phyloP scores from a whole-genome alignment of 1,140 invertebrate genomes.

The Macrosteles quadrilineatus region DNA sequence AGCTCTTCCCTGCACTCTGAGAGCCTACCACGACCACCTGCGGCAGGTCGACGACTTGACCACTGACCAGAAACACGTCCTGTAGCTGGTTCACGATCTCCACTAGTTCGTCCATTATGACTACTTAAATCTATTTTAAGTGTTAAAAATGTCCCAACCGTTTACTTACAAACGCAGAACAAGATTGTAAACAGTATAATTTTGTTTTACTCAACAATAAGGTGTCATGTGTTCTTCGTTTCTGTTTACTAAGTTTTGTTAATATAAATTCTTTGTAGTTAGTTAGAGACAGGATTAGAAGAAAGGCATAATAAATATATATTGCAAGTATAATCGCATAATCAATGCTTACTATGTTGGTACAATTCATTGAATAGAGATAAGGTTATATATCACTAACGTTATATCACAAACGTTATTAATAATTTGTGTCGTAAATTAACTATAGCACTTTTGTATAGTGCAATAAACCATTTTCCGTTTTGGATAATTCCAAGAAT shows the following conservation, averaged over 20 bases:
- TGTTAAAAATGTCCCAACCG: not conserved
- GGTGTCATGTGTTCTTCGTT: no score
- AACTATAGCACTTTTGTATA: no score
- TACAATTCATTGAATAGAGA: no score
- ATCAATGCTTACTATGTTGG: no score
- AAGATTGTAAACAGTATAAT: not conserved
- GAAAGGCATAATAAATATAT: no score
- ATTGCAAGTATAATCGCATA: no score
- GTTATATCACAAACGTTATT: no score
- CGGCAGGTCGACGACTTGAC: slow-evolving; percentile 35
- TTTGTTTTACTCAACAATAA: no score
- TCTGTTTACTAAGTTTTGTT: not conserved
- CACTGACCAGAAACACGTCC: slow-evolving; percentile 34
- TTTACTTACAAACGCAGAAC: not conserved
- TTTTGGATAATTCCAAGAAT: no score
- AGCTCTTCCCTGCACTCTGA: slow-evolving; percentile 52
- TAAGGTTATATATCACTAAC: no score
- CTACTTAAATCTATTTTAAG: not conserved
- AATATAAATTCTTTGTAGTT: not conserved
- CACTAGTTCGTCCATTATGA: slow-evolving; percentile 40
- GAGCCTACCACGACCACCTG: slow-evolving; percentile 41
- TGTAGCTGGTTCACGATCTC: slow-evolving; percentile 38
- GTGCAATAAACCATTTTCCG: no score
- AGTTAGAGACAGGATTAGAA: not conserved
- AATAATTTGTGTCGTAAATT: no score